These are phyloP conservation scores for Leptinotarsa defecta DNA, from an alignment of 1,140 invertebrate species.

Conservation along the genomic window DNA sequence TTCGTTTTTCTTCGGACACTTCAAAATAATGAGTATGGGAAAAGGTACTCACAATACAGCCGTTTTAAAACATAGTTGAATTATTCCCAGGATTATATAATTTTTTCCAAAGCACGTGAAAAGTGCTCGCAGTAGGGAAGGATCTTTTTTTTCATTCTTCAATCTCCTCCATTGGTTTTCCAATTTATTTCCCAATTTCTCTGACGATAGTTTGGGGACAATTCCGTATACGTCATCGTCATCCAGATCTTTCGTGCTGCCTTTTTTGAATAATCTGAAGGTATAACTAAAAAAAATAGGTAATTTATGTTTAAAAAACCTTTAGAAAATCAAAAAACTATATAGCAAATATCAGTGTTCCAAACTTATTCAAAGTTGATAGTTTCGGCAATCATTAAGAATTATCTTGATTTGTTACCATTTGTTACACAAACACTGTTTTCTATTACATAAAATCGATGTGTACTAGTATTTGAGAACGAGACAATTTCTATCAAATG, in stretches of 20 bases:
- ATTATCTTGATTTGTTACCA: too few relatives aligned
- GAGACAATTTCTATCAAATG: too few relatives aligned
- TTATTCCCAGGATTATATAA: conserved; percentile 26
- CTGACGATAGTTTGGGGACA: conserved; percentile 17
- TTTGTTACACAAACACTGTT: too few relatives aligned
- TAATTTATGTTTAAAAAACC: too few relatives aligned
- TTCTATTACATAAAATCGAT: too few relatives aligned
- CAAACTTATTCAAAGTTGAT: too few relatives aligned
- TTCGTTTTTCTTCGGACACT: too few relatives aligned
- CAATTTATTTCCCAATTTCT: conserved; percentile 35
- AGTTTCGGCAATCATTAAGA: too few relatives aligned
- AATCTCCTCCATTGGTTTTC: conserved; percentile 33
- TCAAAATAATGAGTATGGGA: too few relatives aligned
- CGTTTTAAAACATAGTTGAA: conserved; percentile 29
- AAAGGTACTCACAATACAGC: conserved; percentile 29
- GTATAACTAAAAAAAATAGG: conserved; percentile 29
- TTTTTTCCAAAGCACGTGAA: conserved; percentile 32
- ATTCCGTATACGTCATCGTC: conserved; percentile 39
- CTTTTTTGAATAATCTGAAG: conserved; percentile 29
- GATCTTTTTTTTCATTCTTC: conserved; percentile 28
- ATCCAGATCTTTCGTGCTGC: conserved; percentile 27
- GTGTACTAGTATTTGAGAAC: too few relatives aligned
- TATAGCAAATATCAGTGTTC: too few relatives aligned
- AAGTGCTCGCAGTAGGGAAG: conserved; percentile 23
- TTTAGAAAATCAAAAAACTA: too few relatives aligned